Base-by-base conservation (phyloP, 2,797 vertebrate species). In the Telmatherina bonti region DNA sequence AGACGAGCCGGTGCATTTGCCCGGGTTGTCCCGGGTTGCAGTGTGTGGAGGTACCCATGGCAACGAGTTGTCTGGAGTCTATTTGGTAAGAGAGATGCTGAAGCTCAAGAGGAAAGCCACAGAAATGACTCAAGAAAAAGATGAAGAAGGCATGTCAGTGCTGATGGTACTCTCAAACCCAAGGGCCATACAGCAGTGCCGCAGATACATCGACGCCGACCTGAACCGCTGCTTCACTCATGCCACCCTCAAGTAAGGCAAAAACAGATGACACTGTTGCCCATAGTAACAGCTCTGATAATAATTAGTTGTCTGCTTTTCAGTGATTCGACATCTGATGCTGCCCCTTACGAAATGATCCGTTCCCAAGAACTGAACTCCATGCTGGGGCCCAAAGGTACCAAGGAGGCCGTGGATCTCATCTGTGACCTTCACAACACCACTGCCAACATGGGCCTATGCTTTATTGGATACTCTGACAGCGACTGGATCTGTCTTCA, bases 41-140 rank as follows among this genome's bases (percentile, higher is more conserved):
- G 89, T 97, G 72, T 93, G 93, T 0, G 96, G 95, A 0, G 96
- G 96, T 47, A 96, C 95, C 53, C 96, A 97, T 11, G 96, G 96
- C 66, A 95, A 96, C 4, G 96, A 97, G 89, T 89, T 97, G 78
- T 92, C 94, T 0, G 96, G 96, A 0, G 81, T 96, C 66, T 93
- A 89, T 79, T 86, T 97, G 83, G 93, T 85, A 70, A 89, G 81
- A 60, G 92, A 95, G 81, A 87, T 93, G 86, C 70, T 89, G 20
- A 93, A 87, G 69, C 88, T 51, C 33, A 66, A 91, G 74, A 80
- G 66, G 64, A 86, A 87, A 7, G 30, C 67, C 16, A 86, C 70
- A 52, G 69, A 77, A 11, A 71, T 76, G 7, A 69, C 84, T 1
- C 16, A 85, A 5, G 85, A 89, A 53, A 72, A 74, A 2, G 80